Evolutionary conservation across 2,113 vertebrate species (phyloP).

Genomic region (Entelurus aequoreus): DNA sequence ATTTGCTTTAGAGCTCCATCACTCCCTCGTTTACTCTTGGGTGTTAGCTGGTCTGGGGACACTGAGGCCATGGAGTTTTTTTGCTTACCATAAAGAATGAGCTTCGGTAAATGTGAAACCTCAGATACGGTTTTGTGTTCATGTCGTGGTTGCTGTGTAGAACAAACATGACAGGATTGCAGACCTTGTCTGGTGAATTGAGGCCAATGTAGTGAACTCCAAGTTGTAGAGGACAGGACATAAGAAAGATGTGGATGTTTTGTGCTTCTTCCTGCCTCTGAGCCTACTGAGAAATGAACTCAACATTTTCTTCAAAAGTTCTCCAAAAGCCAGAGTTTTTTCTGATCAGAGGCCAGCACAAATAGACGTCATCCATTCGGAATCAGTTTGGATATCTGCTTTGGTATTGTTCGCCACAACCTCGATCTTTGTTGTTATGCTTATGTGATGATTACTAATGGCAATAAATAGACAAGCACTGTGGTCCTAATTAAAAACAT

Average conservation of each 20-base stretch:
- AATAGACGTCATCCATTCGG: neutral
- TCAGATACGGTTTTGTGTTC: slow-evolving; percentile 10
- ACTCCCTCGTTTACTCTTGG: slow-evolving; percentile 23
- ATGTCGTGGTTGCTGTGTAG: slow-evolving; percentile 15
- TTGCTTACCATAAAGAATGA: slow-evolving; percentile 6
- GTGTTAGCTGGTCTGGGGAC: slow-evolving; percentile 20
- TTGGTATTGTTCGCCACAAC: too few relatives aligned
- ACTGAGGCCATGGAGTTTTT: slow-evolving; percentile 24
- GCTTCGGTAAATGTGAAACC: neutral
- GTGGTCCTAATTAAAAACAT: neutral
- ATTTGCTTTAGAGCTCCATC: slow-evolving; percentile 29
- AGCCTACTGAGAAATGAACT: neutral
- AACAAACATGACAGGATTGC: slow-evolving; percentile 3
- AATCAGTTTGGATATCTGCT: neutral
- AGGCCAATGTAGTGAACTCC: neutral
- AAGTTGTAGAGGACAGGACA: slow-evolving; percentile 3
- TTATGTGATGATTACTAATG: neutral
- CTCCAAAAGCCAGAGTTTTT: neutral
- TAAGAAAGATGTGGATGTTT: slow-evolving; percentile 1
- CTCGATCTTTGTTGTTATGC: neutral
- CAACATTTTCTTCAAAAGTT: neutral
- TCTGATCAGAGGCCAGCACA: neutral
- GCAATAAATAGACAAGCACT: neutral
- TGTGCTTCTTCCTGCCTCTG: neutral
- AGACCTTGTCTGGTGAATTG: slow-evolving; percentile 1